Base-by-base conservation (phyloP, 1,140 invertebrate genomes). In the Drosophila erecta region DNA sequence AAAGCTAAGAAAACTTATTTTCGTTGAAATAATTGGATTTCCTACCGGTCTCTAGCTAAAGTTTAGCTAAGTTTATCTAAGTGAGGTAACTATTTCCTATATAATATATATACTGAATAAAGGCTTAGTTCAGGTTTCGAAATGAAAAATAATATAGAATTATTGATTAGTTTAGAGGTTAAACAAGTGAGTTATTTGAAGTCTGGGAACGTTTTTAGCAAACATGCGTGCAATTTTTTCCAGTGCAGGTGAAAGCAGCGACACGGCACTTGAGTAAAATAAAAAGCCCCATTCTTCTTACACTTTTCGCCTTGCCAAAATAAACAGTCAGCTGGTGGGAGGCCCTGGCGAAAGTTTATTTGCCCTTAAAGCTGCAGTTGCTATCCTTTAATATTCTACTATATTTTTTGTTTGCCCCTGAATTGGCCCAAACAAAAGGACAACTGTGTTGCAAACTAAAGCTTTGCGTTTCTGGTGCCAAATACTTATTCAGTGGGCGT, bases 401-500 rank as follows among this genome's bases (percentile, higher is more conserved):
- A 35, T 35, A 30, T 40, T 14, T 62, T 66, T 43, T 64, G 47
- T 50, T 49, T 67, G 37, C 20, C 64, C 46, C 46, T 64, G 46
- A 67, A 67, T 27, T 15, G 38, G n/a, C 2, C 46, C 12, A 35
- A 67, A 67, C 59, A 70, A 70, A 57, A 70, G 66, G 43, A 70
- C 69, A 70, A 47, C 50, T 47, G 24, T 51, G 59, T n/a, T 20
- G 27, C 40, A 69, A 71, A 41, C 69, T 59, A 44, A 72, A 59
- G 37, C 69, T 35, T 20, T 37, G 66, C 47, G 20, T 47, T 47
- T 11, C 14, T 51, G 43, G 27, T 49, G 53, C 30, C 22, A 47
- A 67, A 49, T 41, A 71, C 41, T 70, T 70, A 72, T 59, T 72
- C 53, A 35, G 44, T 58, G 67, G 54, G 54, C 66, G 54, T 40